Evolutionary conservation across 2,888 invertebrate species (phyloP).

Genomic region (Drosophila paranaensis): DNA sequence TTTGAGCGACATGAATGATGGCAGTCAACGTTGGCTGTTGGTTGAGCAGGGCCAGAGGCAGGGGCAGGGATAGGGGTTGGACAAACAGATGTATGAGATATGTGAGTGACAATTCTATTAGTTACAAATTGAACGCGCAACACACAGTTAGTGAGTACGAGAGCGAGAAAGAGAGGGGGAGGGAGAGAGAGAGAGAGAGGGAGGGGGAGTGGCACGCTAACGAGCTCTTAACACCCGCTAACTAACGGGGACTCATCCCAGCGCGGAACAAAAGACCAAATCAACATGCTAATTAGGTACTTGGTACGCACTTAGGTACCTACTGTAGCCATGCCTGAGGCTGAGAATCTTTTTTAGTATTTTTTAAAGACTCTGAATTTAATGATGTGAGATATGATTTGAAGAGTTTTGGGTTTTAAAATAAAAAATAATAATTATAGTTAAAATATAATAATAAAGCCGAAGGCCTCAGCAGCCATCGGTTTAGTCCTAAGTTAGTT

Average conservation of each 20-base stretch:
- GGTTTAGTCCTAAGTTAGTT: too few relatives aligned
- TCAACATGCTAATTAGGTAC: slow-evolving; percentile 5
- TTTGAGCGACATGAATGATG: slow-evolving; percentile 68
- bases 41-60: neutral
- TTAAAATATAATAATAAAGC: too few relatives aligned
- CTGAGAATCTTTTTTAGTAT: neutral
- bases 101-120: slow-evolving; percentile 76
- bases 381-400: too few relatives aligned
- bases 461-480: too few relatives aligned
- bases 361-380: too few relatives aligned
- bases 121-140: slow-evolving; percentile 64
- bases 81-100: slow-evolving; percentile 58
- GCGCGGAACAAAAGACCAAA: neutral
- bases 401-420: too few relatives aligned
- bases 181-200: too few relatives aligned
- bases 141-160: neutral
- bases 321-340: neutral
- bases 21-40: slow-evolving; percentile 19
- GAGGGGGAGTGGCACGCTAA: slow-evolving; percentile 58
- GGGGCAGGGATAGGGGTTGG: neutral
- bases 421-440: neutral
- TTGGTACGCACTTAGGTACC: neutral
- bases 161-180: too few relatives aligned
- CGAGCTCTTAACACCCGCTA: slow-evolving; percentile 46
- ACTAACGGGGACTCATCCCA: slow-evolving; percentile 1